Percentiles rank a stretch among this genome's conserved stretches.
phyloP scores from a whole-genome alignment of 2,888 invertebrate genomes.

The Xestia c-nigrum region DNA sequence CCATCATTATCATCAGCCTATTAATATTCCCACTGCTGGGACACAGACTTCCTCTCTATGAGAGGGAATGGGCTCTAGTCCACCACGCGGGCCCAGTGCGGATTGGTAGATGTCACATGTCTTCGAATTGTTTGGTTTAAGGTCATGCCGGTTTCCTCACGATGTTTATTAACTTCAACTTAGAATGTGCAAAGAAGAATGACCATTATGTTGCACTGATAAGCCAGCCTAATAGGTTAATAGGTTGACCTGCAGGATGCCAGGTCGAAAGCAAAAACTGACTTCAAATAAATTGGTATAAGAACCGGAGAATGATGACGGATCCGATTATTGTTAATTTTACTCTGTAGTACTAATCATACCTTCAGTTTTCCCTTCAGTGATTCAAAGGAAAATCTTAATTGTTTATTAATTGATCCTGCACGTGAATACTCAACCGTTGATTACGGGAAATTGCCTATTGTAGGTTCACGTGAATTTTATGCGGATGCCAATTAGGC shows the following conservation, averaged over 20 bases:
- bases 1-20: too few relatives aligned
- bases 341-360: not conserved
- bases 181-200: too few relatives aligned
- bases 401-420: constrained; percentile 22
- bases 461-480: constrained; percentile 43
- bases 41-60: too few relatives aligned
- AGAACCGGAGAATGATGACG: not conserved
- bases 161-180: not conserved
- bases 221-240: too few relatives aligned
- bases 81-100: too few relatives aligned
- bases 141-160: too few relatives aligned
- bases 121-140: too few relatives aligned
- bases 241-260: too few relatives aligned
- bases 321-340: not conserved
- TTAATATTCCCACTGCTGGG: too few relatives aligned
- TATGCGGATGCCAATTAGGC: constrained; percentile 30
- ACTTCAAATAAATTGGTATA: not conserved
- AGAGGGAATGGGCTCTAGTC: too few relatives aligned
- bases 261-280: not conserved
- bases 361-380: constrained; percentile 18
- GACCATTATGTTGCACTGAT: too few relatives aligned
- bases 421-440: constrained; percentile 31
- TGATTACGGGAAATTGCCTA: constrained; percentile 47
- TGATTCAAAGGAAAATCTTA: constrained; percentile 30
- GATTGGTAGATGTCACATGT: too few relatives aligned